Conservation (phyloP, 2,888 invertebrate genomes). For the Branchipolynoe longqiensis region DNA sequence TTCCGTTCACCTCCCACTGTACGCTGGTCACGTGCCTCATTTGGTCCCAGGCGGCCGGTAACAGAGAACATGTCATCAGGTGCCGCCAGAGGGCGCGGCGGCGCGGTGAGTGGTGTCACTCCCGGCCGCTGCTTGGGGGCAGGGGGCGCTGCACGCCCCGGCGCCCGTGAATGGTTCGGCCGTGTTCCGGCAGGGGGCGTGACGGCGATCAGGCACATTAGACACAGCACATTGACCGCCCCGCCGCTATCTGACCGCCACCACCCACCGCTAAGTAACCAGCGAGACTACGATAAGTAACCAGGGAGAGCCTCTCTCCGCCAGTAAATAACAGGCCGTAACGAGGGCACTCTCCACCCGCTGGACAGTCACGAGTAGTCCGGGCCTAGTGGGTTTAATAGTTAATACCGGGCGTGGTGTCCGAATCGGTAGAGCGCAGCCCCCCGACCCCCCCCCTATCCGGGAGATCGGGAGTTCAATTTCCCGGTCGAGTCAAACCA, state of each 20-base stretch:
- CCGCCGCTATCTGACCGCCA: background rate
- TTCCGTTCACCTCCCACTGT: background rate
- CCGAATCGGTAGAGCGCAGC: too few species aligned
- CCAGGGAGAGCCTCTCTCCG: too few species aligned
- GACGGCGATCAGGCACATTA: background rate
- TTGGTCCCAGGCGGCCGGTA: background rate
- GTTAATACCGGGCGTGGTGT: too few species aligned
- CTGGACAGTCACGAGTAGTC: too few species aligned
- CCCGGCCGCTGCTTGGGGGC: background rate
- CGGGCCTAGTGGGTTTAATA: too few species aligned
- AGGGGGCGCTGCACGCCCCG: background rate
- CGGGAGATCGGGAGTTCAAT: too few species aligned
- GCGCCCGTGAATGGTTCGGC: background rate
- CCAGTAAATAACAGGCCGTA: too few species aligned
- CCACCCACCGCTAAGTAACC: too few species aligned
- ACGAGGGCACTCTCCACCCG: too few species aligned
- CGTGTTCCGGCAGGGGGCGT: conserved; percentile 1
- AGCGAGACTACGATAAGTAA: too few species aligned
- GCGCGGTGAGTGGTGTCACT: background rate
- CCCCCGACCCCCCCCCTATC: too few species aligned
- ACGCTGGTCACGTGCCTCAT: background rate
- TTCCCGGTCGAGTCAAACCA: too few species aligned
- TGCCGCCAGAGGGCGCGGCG: background rate
- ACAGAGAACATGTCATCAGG: background rate
- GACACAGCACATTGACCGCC: background rate